These are phyloP conservation scores for Armadillidium nasatum DNA, from an alignment of 1,140 invertebrate species.

Conservation along the genomic window DNA sequence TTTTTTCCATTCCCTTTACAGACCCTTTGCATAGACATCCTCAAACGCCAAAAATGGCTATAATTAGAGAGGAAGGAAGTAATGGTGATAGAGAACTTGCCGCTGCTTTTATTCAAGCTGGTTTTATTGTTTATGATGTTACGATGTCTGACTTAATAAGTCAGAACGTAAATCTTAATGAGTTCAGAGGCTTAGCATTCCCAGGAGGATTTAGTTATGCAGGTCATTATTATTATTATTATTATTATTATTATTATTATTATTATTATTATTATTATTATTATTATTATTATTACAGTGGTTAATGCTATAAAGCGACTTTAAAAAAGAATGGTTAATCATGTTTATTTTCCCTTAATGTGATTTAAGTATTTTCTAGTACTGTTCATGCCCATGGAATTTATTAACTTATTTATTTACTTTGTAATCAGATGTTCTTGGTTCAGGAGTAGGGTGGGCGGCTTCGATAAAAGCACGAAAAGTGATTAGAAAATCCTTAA, in stretches of 20 bases:
- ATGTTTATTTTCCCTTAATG: no score
- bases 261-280: background rate
- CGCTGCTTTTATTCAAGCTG: slow-evolving; percentile 81
- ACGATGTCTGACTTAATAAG: slow-evolving; percentile 82
- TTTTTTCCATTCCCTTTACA: background rate
- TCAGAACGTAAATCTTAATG: slow-evolving; percentile 59
- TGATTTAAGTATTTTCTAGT: no score
- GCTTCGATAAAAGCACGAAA: slow-evolving; percentile 75
- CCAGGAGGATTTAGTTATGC: slow-evolving; percentile 98
- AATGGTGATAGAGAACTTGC: slow-evolving; percentile 98
- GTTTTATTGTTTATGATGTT: slow-evolving; percentile 83
- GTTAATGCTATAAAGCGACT: no score
- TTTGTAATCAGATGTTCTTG: slow-evolving; percentile 71
- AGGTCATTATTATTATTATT: slow-evolving; percentile 52
- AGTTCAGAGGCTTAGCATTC: slow-evolving; percentile 85
- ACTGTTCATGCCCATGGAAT: no score
- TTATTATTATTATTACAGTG: no score
- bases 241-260: slow-evolving; percentile 23
- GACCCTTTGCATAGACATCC: background rate
- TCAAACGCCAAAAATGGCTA: slow-evolving; percentile 65
- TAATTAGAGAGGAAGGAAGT: slow-evolving; percentile 91
- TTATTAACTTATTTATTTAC: no score
- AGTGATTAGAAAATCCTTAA: slow-evolving; percentile 64
- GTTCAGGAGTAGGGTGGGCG: slow-evolving; percentile 96
- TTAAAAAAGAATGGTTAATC: no score